A percentile compares a stretch with the other conserved stretches of the same genome.
These are phyloP conservation scores for Apocheima hispidaria DNA, from an alignment of 2,888 invertebrate genomes.

Conservation along the genomic window DNA sequence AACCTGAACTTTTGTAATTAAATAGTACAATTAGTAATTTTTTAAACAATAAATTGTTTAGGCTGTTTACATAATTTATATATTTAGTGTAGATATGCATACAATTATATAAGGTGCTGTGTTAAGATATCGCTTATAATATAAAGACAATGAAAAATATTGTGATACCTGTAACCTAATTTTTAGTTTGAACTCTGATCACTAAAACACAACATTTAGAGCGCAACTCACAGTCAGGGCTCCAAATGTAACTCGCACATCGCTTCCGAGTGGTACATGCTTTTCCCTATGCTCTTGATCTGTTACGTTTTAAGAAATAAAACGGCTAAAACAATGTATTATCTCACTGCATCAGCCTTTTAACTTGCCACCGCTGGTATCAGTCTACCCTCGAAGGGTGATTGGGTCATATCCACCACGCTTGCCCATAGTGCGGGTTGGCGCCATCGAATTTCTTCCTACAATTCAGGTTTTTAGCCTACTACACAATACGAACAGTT, in stretches of 20 bases:
- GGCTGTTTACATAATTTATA: slow-evolving; percentile 49
- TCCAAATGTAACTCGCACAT: background rate
- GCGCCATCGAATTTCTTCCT: too few relatives aligned
- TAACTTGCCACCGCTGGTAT: too few relatives aligned
- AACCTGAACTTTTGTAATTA: slow-evolving; percentile 50
- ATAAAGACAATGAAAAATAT: slow-evolving; percentile 32
- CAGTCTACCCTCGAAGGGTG: too few relatives aligned
- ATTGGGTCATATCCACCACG: too few relatives aligned
- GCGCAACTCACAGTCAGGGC: background rate
- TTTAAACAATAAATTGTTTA: slow-evolving; percentile 61
- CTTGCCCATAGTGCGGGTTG: too few relatives aligned
- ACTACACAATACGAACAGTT: too few relatives aligned
- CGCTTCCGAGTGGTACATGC: background rate
- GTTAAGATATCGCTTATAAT: slow-evolving; percentile 30
- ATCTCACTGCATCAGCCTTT: too few relatives aligned
- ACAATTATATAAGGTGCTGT: slow-evolving; percentile 55
- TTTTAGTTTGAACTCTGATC: background rate
- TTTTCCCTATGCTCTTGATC: too few relatives aligned
- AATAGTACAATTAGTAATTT: slow-evolving; percentile 74
- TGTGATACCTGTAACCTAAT: slow-evolving; percentile 27
- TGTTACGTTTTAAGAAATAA: too few relatives aligned
- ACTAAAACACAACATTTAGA: background rate
- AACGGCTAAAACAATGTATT: too few relatives aligned
- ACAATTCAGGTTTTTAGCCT: too few relatives aligned
- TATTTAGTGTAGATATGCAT: slow-evolving; percentile 41